A percentile compares a stretch with the other conserved stretches of the same genome.
phyloP scores from a whole-genome alignment of 2,888 invertebrate species.

The Campoletis raptor region DNA sequence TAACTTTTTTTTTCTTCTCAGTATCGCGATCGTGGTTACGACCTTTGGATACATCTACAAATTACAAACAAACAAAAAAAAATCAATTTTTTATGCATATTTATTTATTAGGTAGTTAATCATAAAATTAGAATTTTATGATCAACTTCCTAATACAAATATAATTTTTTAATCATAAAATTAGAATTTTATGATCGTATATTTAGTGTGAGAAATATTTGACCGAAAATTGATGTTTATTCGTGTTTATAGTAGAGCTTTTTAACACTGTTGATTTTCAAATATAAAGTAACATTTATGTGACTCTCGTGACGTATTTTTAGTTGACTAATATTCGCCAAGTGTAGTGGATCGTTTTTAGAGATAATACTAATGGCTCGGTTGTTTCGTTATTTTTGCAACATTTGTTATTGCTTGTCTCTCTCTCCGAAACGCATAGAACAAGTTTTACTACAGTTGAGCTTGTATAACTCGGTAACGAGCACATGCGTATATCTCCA shows the following conservation, averaged over 20 bases:
- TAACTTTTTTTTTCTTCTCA: not conserved
- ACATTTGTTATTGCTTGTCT: conserved; percentile 5
- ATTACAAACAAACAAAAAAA: no score
- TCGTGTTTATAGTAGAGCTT: not conserved
- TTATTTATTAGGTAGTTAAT: no score
- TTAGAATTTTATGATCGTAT: not conserved
- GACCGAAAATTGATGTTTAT: not conserved
- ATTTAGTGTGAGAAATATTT: not conserved
- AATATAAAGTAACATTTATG: not conserved
- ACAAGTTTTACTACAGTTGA: conserved; percentile 1
- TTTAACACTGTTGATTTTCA: not conserved
- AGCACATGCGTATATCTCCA: conserved; percentile 11
- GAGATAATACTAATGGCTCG: conserved; percentile 5
- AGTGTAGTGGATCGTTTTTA: not conserved
- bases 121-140: not conserved
- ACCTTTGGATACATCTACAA: no score
- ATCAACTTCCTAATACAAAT: no score
- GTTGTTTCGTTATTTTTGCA: conserved; percentile 8
- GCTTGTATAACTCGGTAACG: conserved; percentile 12
- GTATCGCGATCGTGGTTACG: not conserved
- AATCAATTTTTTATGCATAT: no score
- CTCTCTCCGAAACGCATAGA: not conserved
- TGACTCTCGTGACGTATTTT: not conserved
- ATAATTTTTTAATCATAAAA: no score
- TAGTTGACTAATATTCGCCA: not conserved